Conservation (phyloP, 92 coral and sea anemone species). For the Umimayanthus chanpuru region DNA sequence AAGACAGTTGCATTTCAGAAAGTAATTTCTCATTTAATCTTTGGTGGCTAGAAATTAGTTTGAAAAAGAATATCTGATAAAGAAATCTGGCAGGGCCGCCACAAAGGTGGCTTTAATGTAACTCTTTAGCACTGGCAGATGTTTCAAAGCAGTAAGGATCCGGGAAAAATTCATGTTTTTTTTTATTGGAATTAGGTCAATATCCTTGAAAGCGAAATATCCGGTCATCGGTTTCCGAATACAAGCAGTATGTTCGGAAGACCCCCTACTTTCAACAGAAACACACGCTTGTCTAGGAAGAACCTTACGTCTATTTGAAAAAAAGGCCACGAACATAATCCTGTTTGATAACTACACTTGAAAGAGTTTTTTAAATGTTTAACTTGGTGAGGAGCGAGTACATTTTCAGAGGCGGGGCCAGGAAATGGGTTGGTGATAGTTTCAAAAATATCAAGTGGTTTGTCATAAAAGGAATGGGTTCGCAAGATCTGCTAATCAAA, state of each 20-base stretch:
- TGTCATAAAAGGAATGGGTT: not conserved
- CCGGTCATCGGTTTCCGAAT: conserved; percentile 1
- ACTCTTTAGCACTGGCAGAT: not conserved
- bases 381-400: too few relatives aligned
- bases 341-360: too few relatives aligned
- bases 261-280: not conserved
- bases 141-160: not conserved
- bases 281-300: not conserved
- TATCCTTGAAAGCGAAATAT: not conserved
- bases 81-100: too few relatives aligned
- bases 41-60: too few relatives aligned
- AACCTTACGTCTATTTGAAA: too few relatives aligned
- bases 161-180: not conserved
- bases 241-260: not conserved
- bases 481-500: not conserved
- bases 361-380: too few relatives aligned
- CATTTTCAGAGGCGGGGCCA: too few relatives aligned
- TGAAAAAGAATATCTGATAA: too few relatives aligned
- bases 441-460: not conserved
- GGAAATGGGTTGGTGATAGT: not conserved
- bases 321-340: not conserved
- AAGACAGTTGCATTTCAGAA: too few relatives aligned
- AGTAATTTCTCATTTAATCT: too few relatives aligned
- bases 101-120: too few relatives aligned
- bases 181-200: not conserved